Evolutionary conservation across 2,797 vertebrate genomes (phyloP), one percentile per base, ranked within the genome.

Genomic region (Esox masquinongy): DNA sequence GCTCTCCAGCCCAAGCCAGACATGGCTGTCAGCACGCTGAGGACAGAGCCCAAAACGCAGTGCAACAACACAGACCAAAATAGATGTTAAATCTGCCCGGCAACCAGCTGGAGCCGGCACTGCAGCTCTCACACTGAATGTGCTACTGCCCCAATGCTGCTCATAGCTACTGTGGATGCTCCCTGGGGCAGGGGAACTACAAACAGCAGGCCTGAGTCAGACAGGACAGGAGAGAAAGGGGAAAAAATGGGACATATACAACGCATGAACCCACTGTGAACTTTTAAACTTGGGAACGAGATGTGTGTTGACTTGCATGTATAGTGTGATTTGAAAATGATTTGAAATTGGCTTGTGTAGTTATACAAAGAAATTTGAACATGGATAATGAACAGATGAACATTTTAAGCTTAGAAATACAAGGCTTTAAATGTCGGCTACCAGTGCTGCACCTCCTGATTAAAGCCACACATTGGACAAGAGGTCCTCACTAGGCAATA

Each of bases 61-160:
- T 15, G 64, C 81, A 77, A 68, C 50, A 75, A 34, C 50, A 81
- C 79, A 14, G 51, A 72, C 50, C 64, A 63, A 80, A 87, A 86
- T 83, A 84, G 83, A 84, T 59, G 31, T 79, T 71, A 88, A 82
- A 80, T 80, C 81, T 85, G 85, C 80, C 87, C 75, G 63, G 80
- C 74, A 86, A 87, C 77, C 83, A 76, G 79, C 71, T 76, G 47
- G 69, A 75, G 77, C 72, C 77, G 50, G 69, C 67, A 64, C 75
- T 79, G 77, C 68, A 81, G 79, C 73, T 81, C 70, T 72, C 36
- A 51, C 72, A 72, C 69, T 75, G 68, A 79, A 75, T 31, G 72
- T 74, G 69, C 68, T 34, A 69, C 51, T 53, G 51, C 51, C 51
- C 16, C 43, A 14, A 47, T 53, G 51, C 26, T 67, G 17, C 26